A percentile compares a stretch with the other conserved stretches of the same genome.
Evolutionary conservation across 2,797 vertebrate species (phyloP).

Genomic region (Rhynchonycteris naso): DNA sequence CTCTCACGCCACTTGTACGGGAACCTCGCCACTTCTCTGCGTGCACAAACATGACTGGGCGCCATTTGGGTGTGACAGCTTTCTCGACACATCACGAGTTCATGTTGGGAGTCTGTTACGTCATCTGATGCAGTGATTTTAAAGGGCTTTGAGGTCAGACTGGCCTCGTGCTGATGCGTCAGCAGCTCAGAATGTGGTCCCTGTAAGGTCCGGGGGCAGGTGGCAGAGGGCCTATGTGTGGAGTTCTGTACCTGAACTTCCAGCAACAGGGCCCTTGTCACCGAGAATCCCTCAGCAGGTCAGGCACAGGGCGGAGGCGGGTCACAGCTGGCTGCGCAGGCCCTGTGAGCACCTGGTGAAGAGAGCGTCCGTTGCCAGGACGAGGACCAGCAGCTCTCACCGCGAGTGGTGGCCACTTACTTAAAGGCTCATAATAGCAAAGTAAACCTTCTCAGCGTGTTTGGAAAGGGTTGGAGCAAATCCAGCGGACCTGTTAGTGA

Average conservation of each 20-base stretch:
- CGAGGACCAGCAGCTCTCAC: not conserved
- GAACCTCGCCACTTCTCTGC: not conserved
- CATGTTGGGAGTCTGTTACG: not conserved
- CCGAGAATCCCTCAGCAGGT: not conserved
- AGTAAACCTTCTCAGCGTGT: slow-evolving; percentile 64
- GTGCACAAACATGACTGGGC: not conserved
- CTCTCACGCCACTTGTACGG: not conserved
- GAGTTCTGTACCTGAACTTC: not conserved
- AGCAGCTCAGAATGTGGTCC: not conserved
- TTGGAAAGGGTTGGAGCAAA: slow-evolving; percentile 38
- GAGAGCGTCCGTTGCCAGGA: not conserved
- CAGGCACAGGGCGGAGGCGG: not conserved
- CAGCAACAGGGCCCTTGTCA: not conserved
- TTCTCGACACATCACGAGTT: not conserved
- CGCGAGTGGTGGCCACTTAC: not conserved
- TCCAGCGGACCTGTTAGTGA: not conserved
- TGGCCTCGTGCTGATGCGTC: not conserved
- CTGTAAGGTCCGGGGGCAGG: not conserved
- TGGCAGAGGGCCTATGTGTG: not conserved
- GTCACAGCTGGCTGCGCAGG: not conserved
- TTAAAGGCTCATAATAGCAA: slow-evolving; percentile 52
- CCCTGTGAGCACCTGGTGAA: not conserved
- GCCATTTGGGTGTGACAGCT: not conserved
- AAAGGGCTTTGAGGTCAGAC: not conserved
- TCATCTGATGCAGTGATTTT: not conserved